Evolutionary conservation across 2,113 vertebrate genomes (phyloP), one percentile per base, ranked within the genome.

Genomic region (Chaetodon trifascialis): DNA sequence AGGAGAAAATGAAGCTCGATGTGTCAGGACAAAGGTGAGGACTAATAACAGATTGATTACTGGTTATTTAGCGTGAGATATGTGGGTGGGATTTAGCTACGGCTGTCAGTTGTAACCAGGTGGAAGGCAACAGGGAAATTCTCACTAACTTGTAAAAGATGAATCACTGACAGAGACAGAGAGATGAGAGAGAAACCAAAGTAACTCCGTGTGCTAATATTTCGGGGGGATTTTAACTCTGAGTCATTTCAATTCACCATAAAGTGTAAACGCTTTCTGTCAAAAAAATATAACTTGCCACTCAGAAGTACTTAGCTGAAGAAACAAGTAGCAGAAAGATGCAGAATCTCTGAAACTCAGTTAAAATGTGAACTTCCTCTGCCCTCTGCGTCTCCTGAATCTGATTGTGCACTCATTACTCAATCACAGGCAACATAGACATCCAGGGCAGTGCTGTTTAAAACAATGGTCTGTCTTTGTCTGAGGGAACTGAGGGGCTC

Each of bases 331-430:
- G 68, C 51, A 74, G 63, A 52, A 75, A 38, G 59, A 77, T 7
- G 67, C 47, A 62, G 64, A 83, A 66, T 78, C 55, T 58, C 19
- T 21, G 79, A 83, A 85, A 87, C 73, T 78, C 19, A 69, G 89
- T 84, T 91, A 56, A 73, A 60, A 83, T 86, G 60, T 92, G 89
- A 92, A 92, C 92, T 92, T 64, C 72, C 11, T 34, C 34, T 92
- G 85, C 73, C 82, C 91, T 83, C 83, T 52, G 70, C 38, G 0
- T 73, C 76, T 83, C 64, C 83, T 86, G 68, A 77, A 83, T 89
- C 62, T 44, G 80, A 89, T 88, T 90, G 89, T 79, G 86, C 12
- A 0, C 87, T 91, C 87, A 62, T 93, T 93, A 91, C 60, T 81
- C 73, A 83, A 80, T 86, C 80, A 74, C 85, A 74, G 79, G 64